A percentile compares a stretch with the other conserved stretches of the same genome.
Conservation (phyloP, 2,888 invertebrate genomes). For the Lissonota sp. region DNA sequence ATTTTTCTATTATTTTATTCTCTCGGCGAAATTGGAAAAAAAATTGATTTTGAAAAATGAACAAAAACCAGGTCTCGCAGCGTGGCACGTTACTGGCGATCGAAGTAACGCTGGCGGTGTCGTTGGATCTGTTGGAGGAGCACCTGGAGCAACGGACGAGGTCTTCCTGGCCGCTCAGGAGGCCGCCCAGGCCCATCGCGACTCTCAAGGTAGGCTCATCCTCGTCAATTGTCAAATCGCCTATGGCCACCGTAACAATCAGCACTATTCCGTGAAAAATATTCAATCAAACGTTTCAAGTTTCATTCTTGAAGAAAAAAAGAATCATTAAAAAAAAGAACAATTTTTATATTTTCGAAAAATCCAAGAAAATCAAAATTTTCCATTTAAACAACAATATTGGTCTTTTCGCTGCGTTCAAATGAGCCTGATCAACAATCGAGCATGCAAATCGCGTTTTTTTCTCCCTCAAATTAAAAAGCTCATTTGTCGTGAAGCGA, state of each 20-base stretch:
- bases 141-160: slow-evolving; percentile 87
- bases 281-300: neutral
- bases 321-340: neutral
- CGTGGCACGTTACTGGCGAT: slow-evolving; percentile 93
- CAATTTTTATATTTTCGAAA: neutral
- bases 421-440: slow-evolving; percentile 33
- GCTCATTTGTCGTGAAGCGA: slow-evolving; percentile 60
- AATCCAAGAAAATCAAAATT: neutral
- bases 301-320: neutral
- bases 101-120: slow-evolving; percentile 87
- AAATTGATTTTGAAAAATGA: no score
- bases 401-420: slow-evolving; percentile 28
- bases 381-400: neutral
- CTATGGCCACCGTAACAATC: slow-evolving; percentile 79
- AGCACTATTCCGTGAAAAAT: slow-evolving; percentile 72
- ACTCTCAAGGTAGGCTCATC: slow-evolving; percentile 95
- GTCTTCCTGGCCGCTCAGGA: slow-evolving; percentile 93
- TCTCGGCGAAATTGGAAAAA: no score
- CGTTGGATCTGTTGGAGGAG: slow-evolving; percentile 79
- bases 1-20: neutral
- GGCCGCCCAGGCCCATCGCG: slow-evolving; percentile 91
- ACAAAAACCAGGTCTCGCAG: slow-evolving; percentile 88
- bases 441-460: neutral
- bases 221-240: slow-evolving; percentile 80
- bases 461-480: neutral